Evolutionary conservation across 1,140 invertebrate species (phyloP).

Genomic region (Drosophila sp.): DNA sequence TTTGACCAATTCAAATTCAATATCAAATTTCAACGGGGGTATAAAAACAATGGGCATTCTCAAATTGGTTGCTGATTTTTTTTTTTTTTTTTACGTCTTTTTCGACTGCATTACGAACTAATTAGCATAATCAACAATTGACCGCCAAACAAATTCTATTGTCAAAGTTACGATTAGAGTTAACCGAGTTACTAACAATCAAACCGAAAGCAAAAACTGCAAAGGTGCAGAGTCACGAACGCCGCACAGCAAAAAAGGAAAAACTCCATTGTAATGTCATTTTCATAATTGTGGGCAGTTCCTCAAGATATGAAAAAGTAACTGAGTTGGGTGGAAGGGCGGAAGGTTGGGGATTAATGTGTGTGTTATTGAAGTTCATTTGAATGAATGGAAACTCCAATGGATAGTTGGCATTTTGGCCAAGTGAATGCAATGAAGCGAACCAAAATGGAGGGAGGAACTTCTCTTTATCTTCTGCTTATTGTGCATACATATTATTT

Average conservation of each 20-base stretch:
- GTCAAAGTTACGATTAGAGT: neutral
- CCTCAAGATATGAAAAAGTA: neutral
- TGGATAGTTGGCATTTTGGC: constrained; percentile 4
- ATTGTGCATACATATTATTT: constrained; percentile 19
- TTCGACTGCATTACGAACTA: neutral
- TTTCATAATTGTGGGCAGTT: constrained; percentile 46
- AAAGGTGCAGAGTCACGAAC: constrained; percentile 26
- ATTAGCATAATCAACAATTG: constrained; percentile 14
- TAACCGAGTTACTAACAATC: neutral
- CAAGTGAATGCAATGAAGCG: constrained; percentile 58
- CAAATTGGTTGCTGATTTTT: neutral
- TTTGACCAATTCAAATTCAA: no score
- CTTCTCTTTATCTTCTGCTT: constrained; percentile 30
- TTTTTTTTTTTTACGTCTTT: neutral
- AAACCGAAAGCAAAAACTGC: constrained; percentile 11
- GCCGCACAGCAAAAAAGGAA: neutral
- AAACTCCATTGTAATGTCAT: constrained; percentile 26
- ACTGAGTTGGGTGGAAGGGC: neutral
- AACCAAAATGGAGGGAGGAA: constrained; percentile 9
- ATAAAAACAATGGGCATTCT: no score
- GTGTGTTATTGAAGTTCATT: constrained; percentile 35
- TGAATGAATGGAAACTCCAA: constrained; percentile 35
- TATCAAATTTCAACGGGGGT: no score
- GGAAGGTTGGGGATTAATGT: neutral
- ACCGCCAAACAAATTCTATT: constrained; percentile 14